These are phyloP conservation scores for Cerastoderma edule DNA, from an alignment of 2,888 invertebrate species.

Conservation along the genomic window DNA sequence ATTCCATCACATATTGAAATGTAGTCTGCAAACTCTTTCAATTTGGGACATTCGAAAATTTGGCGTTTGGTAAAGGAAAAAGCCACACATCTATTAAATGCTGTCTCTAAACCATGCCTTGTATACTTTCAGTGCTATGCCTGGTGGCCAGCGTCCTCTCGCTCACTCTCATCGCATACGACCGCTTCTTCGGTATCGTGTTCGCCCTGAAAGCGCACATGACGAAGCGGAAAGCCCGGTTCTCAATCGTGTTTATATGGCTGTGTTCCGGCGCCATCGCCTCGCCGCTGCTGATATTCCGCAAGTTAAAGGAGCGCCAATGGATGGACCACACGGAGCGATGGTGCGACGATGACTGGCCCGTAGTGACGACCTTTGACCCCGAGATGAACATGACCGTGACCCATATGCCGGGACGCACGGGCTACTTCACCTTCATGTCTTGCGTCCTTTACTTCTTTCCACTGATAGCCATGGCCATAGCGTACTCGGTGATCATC, in stretches of 20 bases:
- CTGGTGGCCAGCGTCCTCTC: slow-evolving; percentile 91
- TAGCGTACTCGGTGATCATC: slow-evolving; percentile 89
- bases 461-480: slow-evolving; percentile 89
- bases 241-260: slow-evolving; percentile 89
- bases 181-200: slow-evolving; percentile 91
- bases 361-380: slow-evolving; percentile 49
- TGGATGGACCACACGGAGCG: slow-evolving; percentile 91
- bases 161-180: slow-evolving; percentile 91
- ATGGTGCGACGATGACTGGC: slow-evolving; percentile 88
- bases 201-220: slow-evolving; percentile 89
- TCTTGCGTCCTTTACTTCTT: slow-evolving; percentile 91
- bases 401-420: slow-evolving; percentile 85
- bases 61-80: no score
- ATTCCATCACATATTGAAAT: no score
- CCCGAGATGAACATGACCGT: slow-evolving; percentile 39
- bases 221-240: slow-evolving; percentile 87
- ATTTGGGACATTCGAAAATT: no score
- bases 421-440: slow-evolving; percentile 91
- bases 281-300: slow-evolving; percentile 82
- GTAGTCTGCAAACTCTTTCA: no score
- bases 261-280: slow-evolving; percentile 87
- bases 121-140: slow-evolving; percentile 86
- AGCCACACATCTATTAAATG: no score
- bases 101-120: no score
- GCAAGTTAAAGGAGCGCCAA: slow-evolving; percentile 87